A percentile compares a stretch with the other conserved stretches of the same genome.
Evolutionary conservation across 1,140 invertebrate species (phyloP).

Genomic region (Pseudomyrmex gracilis): DNA sequence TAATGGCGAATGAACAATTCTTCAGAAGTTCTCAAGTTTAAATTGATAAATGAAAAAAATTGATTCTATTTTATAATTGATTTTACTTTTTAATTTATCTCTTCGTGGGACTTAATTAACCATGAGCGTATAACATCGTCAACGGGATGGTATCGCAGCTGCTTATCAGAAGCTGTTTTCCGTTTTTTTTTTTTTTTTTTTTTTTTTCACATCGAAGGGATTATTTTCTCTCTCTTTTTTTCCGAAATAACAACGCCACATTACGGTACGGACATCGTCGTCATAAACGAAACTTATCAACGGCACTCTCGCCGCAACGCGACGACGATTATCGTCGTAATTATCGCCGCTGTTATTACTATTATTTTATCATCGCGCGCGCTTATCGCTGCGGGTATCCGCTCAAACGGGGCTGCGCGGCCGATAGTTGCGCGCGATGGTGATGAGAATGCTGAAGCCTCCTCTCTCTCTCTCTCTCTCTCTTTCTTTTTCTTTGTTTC

Average conservation of each 20-base stretch:
- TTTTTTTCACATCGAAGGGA: background rate
- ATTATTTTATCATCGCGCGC: constrained; percentile 79
- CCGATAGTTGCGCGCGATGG: constrained; percentile 56
- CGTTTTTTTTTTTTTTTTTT: background rate
- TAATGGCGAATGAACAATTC: no score
- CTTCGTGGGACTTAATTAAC: background rate
- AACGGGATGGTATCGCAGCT: background rate
- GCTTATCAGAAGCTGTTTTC: background rate
- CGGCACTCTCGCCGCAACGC: background rate
- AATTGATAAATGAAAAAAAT: no score
- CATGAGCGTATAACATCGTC: background rate
- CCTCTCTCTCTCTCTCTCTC: no score
- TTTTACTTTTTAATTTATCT: background rate
- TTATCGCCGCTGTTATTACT: constrained; percentile 64
- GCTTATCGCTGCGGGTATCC: constrained; percentile 59
- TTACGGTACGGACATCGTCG: constrained; percentile 12
- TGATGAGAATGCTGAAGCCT: constrained; percentile 61
- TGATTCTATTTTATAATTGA: no score
- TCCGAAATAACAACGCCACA: no score
- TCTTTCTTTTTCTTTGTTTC: no score
- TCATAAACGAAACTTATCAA: background rate
- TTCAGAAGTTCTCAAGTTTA: no score
- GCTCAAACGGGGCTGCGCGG: constrained; percentile 50
- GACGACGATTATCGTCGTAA: constrained; percentile 36
- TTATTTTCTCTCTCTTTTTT: no score